phyloP scores from a whole-genome alignment of 2,113 vertebrate genomes.

The Perognathus longimembris region DNA sequence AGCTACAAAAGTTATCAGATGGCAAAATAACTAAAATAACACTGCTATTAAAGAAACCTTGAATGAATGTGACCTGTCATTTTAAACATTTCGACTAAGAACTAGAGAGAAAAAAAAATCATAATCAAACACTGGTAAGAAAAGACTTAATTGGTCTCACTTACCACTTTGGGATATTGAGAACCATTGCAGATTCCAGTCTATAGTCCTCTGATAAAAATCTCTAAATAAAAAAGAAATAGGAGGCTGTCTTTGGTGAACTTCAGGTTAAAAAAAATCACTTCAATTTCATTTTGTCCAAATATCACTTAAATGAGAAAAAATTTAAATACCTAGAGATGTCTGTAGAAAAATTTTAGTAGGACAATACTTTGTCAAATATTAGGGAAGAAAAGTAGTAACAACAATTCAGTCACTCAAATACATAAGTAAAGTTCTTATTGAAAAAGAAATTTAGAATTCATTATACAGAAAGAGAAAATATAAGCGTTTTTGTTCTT shows the following conservation, averaged over 20 bases:
- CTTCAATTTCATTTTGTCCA: constrained; percentile 53
- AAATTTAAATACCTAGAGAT: not conserved
- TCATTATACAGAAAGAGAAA: constrained; percentile 22
- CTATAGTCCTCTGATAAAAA: constrained; percentile 60
- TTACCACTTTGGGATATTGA: constrained; percentile 63
- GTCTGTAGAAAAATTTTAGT: not conserved
- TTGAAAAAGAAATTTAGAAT: not conserved
- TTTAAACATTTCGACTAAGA: constrained; percentile 54
- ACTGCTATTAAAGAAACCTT: constrained; percentile 18
- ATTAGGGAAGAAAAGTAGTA: not conserved
- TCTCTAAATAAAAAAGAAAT: constrained; percentile 58
- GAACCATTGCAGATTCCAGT: constrained; percentile 55
- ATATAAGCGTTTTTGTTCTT: not conserved
- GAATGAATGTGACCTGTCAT: not conserved
- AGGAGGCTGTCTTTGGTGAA: constrained; percentile 53
- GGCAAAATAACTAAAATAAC: not conserved
- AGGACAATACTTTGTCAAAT: not conserved
- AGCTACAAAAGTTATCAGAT: constrained; percentile 19
- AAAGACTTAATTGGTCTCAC: constrained; percentile 58
- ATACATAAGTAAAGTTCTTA: not conserved
- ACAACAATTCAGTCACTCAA: not conserved
- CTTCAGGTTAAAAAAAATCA: constrained; percentile 30
- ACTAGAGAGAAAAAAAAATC: not conserved
- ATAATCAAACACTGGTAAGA: constrained; percentile 47
- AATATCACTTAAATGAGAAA: constrained; percentile 30